Percentiles rank a stretch among this genome's conserved stretches.
Evolutionary conservation across 2,113 vertebrate genomes (phyloP).

Genomic region (Meleagris gallopavo): DNA sequence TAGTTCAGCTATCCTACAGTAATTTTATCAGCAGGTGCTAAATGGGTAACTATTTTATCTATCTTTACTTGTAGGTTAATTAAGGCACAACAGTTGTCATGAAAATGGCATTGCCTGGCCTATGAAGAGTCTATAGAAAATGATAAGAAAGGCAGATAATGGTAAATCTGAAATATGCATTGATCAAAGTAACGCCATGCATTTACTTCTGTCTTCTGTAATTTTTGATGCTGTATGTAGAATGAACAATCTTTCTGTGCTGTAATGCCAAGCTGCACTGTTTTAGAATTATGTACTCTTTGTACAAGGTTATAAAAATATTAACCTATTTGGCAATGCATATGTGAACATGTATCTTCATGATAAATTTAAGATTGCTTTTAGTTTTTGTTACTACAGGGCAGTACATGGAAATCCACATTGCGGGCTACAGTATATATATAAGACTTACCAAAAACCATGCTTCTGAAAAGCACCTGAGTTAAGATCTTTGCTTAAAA

Average conservation of each 20-base stretch:
- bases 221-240: background rate
- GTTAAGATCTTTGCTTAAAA: constrained; percentile 77
- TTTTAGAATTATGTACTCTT: background rate
- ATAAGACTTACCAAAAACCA: constrained; percentile 68
- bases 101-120: background rate
- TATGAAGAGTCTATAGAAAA: background rate
- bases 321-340: background rate
- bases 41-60: background rate
- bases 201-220: background rate
- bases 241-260: background rate
- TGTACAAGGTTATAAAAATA: background rate
- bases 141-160: background rate
- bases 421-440: background rate
- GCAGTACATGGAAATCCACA: background rate
- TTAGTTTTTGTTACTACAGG: background rate
- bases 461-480: constrained; percentile 77
- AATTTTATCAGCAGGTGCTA: background rate
- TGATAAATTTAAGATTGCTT: background rate
- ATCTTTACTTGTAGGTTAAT: background rate
- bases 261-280: background rate
- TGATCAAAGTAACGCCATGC: background rate
- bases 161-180: background rate
- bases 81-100: background rate
- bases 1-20: background rate
- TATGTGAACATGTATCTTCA: background rate